Evolutionary conservation across 1,140 invertebrate species (phyloP).

Genomic region (Geopemphigus sp.): DNA sequence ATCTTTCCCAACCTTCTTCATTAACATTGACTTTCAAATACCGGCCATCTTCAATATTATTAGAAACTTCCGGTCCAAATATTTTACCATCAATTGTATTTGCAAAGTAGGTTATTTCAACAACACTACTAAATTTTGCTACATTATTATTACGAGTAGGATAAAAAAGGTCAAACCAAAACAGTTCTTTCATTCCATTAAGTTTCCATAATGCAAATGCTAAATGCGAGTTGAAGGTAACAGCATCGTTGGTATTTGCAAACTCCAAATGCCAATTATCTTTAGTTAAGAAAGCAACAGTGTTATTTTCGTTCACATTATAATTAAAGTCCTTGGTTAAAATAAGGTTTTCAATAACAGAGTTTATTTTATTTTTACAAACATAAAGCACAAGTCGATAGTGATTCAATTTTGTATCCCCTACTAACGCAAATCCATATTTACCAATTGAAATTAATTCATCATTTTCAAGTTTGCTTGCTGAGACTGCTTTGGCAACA

Average conservation of each 20-base stretch:
- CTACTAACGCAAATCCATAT: constrained; percentile 41
- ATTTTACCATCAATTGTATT: constrained; percentile 10
- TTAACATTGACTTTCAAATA: constrained; percentile 18
- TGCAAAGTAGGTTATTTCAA: neutral
- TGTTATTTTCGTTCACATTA: constrained; percentile 13
- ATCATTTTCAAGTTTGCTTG: neutral
- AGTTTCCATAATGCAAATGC: constrained; percentile 28
- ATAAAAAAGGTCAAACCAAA: constrained; percentile 39
- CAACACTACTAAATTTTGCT: constrained; percentile 11
- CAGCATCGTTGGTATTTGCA: constrained; percentile 8
- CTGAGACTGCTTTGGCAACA: constrained; percentile 17
- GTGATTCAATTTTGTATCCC: constrained; percentile 13
- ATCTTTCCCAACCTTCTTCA: constrained; percentile 20
- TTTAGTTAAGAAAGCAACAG: neutral
- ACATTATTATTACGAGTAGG: neutral
- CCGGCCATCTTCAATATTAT: constrained; percentile 9
- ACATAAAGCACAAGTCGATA: constrained; percentile 27
- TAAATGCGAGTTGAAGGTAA: constrained; percentile 5
- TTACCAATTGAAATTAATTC: neutral
- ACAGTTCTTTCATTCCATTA: constrained; percentile 7
- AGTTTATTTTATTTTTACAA: neutral
- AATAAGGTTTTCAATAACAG: neutral
- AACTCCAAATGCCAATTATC: constrained; percentile 8
- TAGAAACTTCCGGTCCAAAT: constrained; percentile 32
- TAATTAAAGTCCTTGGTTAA: constrained; percentile 20